Evolutionary conservation across 2,113 vertebrate species (phyloP).

Genomic region (Nannospalax galili): DNA sequence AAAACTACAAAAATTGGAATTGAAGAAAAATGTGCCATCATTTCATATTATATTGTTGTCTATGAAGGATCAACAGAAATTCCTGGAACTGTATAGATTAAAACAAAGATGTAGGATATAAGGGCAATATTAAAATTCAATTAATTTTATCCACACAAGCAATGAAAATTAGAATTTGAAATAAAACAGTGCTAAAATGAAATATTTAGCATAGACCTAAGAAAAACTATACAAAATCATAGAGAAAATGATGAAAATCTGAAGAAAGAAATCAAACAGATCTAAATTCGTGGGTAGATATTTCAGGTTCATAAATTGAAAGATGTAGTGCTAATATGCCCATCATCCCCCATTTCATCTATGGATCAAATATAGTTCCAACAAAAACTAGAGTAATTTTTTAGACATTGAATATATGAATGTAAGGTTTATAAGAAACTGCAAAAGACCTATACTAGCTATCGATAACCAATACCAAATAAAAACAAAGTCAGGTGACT

Average conservation of each 20-base stretch:
- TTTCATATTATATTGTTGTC: background rate
- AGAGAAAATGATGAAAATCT: background rate
- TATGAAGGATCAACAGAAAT: background rate
- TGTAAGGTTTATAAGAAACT: background rate
- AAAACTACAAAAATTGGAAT: background rate
- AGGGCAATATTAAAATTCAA: background rate
- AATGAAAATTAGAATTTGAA: background rate
- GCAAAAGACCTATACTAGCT: background rate
- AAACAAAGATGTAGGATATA: background rate
- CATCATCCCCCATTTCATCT: background rate
- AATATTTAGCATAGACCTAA: background rate
- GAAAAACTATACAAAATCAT: background rate
- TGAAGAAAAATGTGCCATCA: background rate
- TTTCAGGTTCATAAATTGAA: background rate
- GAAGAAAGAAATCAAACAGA: background rate
- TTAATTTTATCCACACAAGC: background rate
- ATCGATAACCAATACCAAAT: background rate
- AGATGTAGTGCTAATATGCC: background rate
- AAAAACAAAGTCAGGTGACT: background rate
- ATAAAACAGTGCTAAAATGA: background rate
- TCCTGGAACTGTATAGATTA: background rate
- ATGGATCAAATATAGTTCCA: background rate
- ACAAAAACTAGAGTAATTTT: background rate
- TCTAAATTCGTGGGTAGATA: background rate
- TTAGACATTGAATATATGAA: background rate